A percentile compares a stretch with the other conserved stretches of the same genome.
phyloP scores from a whole-genome alignment of 2,797 vertebrate species.

The Loris lydekkerianus region DNA sequence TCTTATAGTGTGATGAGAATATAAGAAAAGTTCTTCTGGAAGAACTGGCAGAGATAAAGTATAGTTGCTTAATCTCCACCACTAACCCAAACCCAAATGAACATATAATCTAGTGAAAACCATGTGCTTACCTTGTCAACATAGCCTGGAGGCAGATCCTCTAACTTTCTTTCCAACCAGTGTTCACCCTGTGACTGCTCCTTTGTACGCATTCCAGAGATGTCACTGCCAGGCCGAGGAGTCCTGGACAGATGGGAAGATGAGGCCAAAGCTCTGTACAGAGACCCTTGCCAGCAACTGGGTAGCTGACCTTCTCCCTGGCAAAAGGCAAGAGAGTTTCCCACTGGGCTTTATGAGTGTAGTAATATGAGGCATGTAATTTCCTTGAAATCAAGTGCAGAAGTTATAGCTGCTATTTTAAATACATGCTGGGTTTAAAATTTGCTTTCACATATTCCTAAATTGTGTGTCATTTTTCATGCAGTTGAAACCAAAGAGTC shows the following conservation, averaged over 20 bases:
- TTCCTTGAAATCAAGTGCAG: slow-evolving; percentile 70
- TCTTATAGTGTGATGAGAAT: neutral
- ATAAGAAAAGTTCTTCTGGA: neutral
- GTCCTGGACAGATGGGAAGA: neutral
- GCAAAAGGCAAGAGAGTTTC: slow-evolving; percentile 64
- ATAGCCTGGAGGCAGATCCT: neutral
- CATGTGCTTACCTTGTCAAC: neutral
- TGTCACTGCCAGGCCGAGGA: neutral
- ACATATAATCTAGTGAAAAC: neutral
- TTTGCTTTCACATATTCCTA: slow-evolving; percentile 77
- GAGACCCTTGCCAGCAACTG: slow-evolving; percentile 42
- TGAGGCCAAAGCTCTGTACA: neutral
- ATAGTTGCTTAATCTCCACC: neutral
- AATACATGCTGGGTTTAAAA: slow-evolving; percentile 78
- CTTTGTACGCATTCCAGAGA: neutral
- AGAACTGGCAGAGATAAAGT: neutral
- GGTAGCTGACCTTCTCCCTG: slow-evolving; percentile 62
- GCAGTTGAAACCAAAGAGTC: slow-evolving; percentile 65
- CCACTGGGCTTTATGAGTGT: slow-evolving; percentile 24
- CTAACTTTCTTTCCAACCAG: neutral
- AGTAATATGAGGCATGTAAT: neutral
- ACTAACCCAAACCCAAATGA: neutral
- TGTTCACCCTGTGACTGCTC: rapidly evolving
- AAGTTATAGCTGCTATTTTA: slow-evolving; percentile 70
- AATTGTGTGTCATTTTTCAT: slow-evolving; percentile 73